phyloP scores from a whole-genome alignment of 2,797 vertebrate genomes.

The Alectoris magna region DNA sequence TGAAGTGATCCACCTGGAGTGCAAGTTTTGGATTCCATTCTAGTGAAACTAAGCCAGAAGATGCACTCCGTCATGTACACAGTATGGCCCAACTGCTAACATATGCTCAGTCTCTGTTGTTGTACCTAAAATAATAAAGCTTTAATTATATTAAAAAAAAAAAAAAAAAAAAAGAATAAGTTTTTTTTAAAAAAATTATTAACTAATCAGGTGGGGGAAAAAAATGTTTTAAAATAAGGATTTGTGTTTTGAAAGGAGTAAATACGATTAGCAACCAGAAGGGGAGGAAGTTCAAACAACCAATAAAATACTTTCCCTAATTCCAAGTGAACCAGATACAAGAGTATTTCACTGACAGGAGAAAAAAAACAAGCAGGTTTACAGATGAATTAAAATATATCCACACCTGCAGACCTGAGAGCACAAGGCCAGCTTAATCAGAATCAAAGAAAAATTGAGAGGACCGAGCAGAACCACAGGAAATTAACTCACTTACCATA shows the following conservation, averaged over 20 bases:
- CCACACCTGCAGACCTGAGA: not conserved
- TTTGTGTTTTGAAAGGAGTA: not conserved
- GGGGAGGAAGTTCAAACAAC: not conserved
- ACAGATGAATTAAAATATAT: not conserved
- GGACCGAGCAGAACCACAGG: not conserved
- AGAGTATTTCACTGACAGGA: not conserved
- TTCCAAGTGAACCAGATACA: not conserved
- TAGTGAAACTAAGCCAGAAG: not conserved
- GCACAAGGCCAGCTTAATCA: not conserved
- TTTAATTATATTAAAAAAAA: not conserved
- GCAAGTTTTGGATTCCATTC: not conserved
- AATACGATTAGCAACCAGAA: not conserved
- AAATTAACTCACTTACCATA: conserved; percentile 1
- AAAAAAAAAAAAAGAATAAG: too few relatives aligned
- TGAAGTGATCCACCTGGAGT: not conserved
- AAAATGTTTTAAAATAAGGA: not conserved
- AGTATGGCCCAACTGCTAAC: not conserved
- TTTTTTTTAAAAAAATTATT: not conserved
- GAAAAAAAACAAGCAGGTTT: not conserved
- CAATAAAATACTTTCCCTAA: not conserved
- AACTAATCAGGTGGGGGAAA: not conserved
- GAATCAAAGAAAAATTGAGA: not conserved
- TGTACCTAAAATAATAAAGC: not conserved
- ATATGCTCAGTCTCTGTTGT: not conserved
- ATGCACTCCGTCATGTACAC: not conserved